Conservation (phyloP, 2,113 vertebrate species). For the Astur gentilis region DNA sequence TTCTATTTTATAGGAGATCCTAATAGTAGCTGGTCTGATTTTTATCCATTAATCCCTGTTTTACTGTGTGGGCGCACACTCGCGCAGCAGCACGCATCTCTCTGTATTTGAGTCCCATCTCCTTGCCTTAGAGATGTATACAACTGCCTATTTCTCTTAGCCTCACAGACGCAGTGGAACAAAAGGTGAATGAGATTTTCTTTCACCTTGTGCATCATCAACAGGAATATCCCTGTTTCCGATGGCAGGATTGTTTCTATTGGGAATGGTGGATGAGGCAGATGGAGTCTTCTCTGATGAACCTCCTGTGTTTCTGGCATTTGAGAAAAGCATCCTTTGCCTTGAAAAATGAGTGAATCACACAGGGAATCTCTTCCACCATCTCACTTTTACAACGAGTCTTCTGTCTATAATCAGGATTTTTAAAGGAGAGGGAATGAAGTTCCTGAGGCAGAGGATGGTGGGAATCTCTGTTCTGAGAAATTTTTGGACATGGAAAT, state of each 20-base stretch:
- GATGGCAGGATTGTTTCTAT: not conserved
- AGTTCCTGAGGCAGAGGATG: not conserved
- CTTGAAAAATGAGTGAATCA: not conserved
- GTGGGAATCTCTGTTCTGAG: slow-evolving; percentile 1
- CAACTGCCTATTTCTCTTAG: not conserved
- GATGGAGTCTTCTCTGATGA: not conserved
- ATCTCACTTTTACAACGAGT: slow-evolving; percentile 24
- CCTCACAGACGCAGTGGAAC: not conserved
- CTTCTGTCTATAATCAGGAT: slow-evolving; percentile 25
- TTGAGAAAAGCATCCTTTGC: slow-evolving; percentile 1
- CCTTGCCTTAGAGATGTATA: not conserved
- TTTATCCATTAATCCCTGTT: not conserved
- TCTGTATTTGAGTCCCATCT: not conserved
- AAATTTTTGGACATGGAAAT: not conserved
- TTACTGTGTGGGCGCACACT: not conserved
- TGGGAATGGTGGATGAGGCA: not conserved
- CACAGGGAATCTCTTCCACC: not conserved
- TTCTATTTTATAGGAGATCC: not conserved
- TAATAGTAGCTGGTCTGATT: not conserved
- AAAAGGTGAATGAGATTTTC: not conserved
- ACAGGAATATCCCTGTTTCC: not conserved
- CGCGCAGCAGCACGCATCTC: not conserved
- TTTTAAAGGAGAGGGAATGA: slow-evolving; percentile 25
- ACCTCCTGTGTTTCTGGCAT: not conserved
- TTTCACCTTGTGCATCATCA: not conserved